Base-by-base conservation (phyloP, 2,113 vertebrate genomes). In the Ivindomyrus marchei region DNA sequence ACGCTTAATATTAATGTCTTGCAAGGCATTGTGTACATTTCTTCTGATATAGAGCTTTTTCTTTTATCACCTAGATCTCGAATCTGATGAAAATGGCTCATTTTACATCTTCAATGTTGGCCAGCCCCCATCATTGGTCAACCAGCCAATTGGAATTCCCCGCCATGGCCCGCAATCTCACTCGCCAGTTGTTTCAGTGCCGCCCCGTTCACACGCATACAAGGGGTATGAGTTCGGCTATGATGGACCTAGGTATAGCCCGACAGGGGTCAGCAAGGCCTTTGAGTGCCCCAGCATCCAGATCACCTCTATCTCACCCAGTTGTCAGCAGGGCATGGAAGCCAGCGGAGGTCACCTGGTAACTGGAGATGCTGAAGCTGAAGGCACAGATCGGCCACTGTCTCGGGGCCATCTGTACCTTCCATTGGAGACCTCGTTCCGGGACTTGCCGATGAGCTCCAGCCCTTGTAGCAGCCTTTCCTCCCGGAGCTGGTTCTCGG, bases 201-300 rank as follows among this genome's bases (percentile, higher is more conserved):
- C 97, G 49, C 94, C 96, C 10, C 97, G 96, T 90, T 95, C 97
- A 91, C 97, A 97, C 92, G 91, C 96, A 90, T 96, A 97, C 91
- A 97, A 96, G 93, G 95, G 92, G 93, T 96, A 97, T 77, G 97
- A 97, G 91, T 96, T 94, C 92, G 93, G 93, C 90, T 97, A 95
- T 86, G 97, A 97, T 90, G 89, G 94, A 91, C 96, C 97, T 90
- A 99, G 97, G 92, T 98, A 97, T 21, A 97, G 94, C 91, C 94
- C 95, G 45, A 91, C 96, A 95, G 96, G 96, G 94, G 97, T 96
- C 92, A 96, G 97, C 88, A 99, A 99, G 94, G 96, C 97, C 89
- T 99, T 99, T 89, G 98, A 99, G 92, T 99, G 98, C 91, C 98
- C 98, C 88, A 99, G 98, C 93, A 99, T 99, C 95, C 98, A 99